Conservation (phyloP, 2,888 invertebrate genomes). For the Drosophila tanythrix region DNA sequence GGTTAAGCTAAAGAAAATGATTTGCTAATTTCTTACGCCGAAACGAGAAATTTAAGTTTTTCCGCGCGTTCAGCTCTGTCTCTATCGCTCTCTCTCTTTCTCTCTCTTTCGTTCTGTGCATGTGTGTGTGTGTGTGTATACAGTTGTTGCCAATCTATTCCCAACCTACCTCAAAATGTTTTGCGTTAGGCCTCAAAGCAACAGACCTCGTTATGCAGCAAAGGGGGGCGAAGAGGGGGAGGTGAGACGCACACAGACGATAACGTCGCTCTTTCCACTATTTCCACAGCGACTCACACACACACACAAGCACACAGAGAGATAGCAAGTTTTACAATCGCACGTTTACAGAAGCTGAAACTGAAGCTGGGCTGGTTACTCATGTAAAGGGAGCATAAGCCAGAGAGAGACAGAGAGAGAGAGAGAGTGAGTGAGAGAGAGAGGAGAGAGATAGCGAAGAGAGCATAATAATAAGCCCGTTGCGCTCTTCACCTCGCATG, state of each 20-base stretch:
- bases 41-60: conserved; percentile 78
- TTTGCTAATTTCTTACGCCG: conserved; percentile 76
- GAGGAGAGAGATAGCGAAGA: conserved; percentile 22
- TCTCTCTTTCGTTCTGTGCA: conserved; percentile 6
- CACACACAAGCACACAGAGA: conserved; percentile 25
- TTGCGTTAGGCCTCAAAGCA: conserved; percentile 81
- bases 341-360: conserved; percentile 59
- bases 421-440: not conserved
- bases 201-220: conserved; percentile 69
- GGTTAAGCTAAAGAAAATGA: conserved; percentile 78
- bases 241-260: conserved; percentile 13
- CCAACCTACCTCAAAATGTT: conserved; percentile 84
- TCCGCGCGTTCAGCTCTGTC: conserved; percentile 57
- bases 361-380: conserved; percentile 69
- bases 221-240: conserved; percentile 1
- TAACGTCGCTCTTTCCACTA: conserved; percentile 72
- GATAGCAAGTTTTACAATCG: conserved; percentile 34
- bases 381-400: conserved; percentile 55
- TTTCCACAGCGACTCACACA: conserved; percentile 59
- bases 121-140: conserved; percentile 57
- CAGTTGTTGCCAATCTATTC: conserved; percentile 81
- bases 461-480: conserved; percentile 40
- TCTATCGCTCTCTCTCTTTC: conserved; percentile 7
- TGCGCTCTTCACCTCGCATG: conserved; percentile 64
- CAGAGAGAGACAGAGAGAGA: not conserved